Evolutionary conservation across 2,113 vertebrate species (phyloP), one percentile per base, ranked within the genome.

Genomic region (Todiramphus chloris): DNA sequence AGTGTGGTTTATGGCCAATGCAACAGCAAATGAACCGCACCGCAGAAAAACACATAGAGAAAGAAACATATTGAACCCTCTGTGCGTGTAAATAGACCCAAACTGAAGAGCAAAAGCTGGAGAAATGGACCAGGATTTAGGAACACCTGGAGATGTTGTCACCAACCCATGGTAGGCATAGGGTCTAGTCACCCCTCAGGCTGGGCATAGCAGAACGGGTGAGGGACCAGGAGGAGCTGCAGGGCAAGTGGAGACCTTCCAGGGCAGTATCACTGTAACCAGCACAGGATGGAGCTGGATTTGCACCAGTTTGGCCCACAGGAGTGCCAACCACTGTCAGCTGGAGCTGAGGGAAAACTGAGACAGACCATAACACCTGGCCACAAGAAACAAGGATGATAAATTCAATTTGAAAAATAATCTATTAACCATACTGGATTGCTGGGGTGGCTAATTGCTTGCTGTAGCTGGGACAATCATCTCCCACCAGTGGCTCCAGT

Each of bases 351-450:
- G 13, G n/a, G 13, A 58, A 59, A 9, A 37, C 48, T 14, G 48
- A 78, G 39, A 33, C 13, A 50, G 18, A 44, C 17, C 5, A 11
- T 37, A 60, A 87, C 76, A 13, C 31, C 33, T 35, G 48, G 11
- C 31, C 27, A 17, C 9, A 41, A 69, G 30, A 62, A 23, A 13
- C n/a, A 41, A n/a, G 53, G 51, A 16, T 1, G 10, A 28, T 11
- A 69, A 83, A 83, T 43, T 28, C 5, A 28, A 11, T 12, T 4
- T 28, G 27, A 28, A 73, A 75, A 58, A 24, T 6, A 5, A 15
- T 25, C n/a, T n/a, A 2, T 60, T 56, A 30, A 12, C 17, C 13
- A 2, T 2, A 16, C 2, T 7, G 17, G 19, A 4, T 6, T n/a
- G 31, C 11, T 16, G 62, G 35, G 37, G 12, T 19, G 20, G 37